Conservation (phyloP, 2,113 vertebrate species). For the Tylochromis polylepis region DNA sequence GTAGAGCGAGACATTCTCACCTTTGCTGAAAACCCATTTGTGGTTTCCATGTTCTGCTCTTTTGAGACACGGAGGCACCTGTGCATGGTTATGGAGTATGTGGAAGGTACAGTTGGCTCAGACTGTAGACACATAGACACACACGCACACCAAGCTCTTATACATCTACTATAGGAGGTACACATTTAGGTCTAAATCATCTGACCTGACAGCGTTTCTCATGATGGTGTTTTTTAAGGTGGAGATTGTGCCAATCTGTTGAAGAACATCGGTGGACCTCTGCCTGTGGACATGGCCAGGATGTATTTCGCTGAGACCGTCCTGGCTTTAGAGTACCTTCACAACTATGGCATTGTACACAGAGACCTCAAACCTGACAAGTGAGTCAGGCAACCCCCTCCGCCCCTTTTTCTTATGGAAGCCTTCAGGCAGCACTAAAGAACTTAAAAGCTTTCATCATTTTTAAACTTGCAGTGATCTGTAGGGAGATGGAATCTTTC, state of each 20-base stretch:
- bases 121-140: neutral
- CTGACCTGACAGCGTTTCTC: neutral
- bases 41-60: conserved; percentile 97
- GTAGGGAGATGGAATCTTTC: neutral
- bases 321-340: conserved; percentile 88
- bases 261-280: conserved; percentile 88
- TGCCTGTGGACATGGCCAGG: conserved; percentile 91
- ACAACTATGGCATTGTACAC: conserved; percentile 95
- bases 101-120: conserved; percentile 80
- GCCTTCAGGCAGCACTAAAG: neutral
- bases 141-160: neutral
- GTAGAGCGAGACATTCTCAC: conserved; percentile 96
- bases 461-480: neutral
- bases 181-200: neutral
- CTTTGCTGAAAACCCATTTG: conserved; percentile 94
- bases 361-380: conserved; percentile 97
- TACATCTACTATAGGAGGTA: neutral
- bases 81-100: conserved; percentile 98
- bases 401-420: neutral
- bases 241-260: conserved; percentile 89
- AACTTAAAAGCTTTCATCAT: conserved; percentile 3
- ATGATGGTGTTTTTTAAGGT: conserved; percentile 63
- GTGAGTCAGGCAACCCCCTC: conserved; percentile 68
- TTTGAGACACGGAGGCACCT: conserved; percentile 91
- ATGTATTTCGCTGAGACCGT: conserved; percentile 97